These are phyloP conservation scores for Labia minor DNA, from an alignment of 2,888 invertebrate species.

Conservation along the genomic window DNA sequence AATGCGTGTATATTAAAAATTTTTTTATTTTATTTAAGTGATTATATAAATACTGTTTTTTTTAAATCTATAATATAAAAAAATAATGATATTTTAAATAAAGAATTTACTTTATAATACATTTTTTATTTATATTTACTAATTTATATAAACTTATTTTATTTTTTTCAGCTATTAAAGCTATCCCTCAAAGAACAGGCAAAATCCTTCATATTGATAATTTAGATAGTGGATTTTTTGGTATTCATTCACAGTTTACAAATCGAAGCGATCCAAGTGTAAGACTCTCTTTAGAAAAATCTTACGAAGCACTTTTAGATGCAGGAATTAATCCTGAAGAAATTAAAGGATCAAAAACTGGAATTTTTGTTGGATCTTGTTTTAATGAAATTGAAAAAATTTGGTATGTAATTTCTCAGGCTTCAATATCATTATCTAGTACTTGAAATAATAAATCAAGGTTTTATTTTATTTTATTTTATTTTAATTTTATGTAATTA, in stretches of 20 bases:
- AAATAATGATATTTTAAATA: too few species aligned
- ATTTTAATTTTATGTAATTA: neutral
- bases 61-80: too few species aligned
- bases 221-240: conserved; percentile 68
- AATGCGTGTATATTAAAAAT: too few species aligned
- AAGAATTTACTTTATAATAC: too few species aligned
- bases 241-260: conserved; percentile 62
- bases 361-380: conserved; percentile 46
- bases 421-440: too few species aligned
- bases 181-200: conserved; percentile 63
- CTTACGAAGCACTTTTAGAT: conserved; percentile 34
- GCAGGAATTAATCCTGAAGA: conserved; percentile 37
- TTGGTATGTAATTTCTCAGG: conserved; percentile 29
- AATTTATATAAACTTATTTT: neutral
- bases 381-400: conserved; percentile 43
- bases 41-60: too few species aligned
- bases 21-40: too few species aligned
- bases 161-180: conserved; percentile 42
- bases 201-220: conserved; percentile 58
- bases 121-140: too few species aligned
- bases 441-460: neutral
- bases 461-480: neutral
- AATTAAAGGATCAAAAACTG: conserved; percentile 43
- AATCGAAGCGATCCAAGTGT: conserved; percentile 70
- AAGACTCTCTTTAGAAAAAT: conserved; percentile 62